A percentile compares a stretch with the other conserved stretches of the same genome.
Conservation (phyloP, 2,797 vertebrate genomes). For the Betta splendens region DNA sequence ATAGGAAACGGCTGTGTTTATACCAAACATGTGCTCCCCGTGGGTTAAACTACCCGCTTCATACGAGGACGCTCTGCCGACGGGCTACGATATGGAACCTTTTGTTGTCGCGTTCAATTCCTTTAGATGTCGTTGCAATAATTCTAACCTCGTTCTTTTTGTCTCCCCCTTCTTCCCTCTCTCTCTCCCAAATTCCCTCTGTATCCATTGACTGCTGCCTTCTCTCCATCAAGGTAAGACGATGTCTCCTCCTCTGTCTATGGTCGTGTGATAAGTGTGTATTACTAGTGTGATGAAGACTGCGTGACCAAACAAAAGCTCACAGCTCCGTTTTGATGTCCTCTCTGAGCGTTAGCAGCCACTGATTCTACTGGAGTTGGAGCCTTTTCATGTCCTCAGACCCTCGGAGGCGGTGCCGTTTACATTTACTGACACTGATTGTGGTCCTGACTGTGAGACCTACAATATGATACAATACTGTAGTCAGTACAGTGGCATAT, state of each 20-base stretch:
- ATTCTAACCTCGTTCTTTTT: conserved; percentile 14
- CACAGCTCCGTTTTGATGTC: conserved; percentile 11
- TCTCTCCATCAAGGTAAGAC: conserved; percentile 67
- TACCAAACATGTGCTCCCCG: neutral
- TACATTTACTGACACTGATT: too few species aligned
- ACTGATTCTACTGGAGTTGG: conserved; percentile 41
- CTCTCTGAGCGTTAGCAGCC: conserved; percentile 21
- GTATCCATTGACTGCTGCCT: conserved; percentile 3
- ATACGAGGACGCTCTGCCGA: too few species aligned
- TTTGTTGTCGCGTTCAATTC: neutral
- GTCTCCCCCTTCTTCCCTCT: conserved; percentile 1
- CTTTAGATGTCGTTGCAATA: neutral
- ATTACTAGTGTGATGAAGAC: conserved; percentile 3
- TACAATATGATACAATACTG: too few species aligned
- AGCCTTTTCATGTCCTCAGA: conserved; percentile 42
- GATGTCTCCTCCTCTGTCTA: conserved; percentile 15
- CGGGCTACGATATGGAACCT: too few species aligned
- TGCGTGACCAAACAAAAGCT: conserved; percentile 22
- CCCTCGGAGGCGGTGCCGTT: conserved; percentile 29
- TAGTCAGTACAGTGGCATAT: too few species aligned
- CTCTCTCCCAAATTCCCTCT: neutral
- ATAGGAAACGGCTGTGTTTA: neutral
- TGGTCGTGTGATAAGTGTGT: too few species aligned
- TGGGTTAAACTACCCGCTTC: too few species aligned
- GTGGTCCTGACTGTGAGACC: too few species aligned